These are phyloP conservation scores for Diarsia brunnea DNA, from an alignment of 2,888 invertebrate species.

Conservation along the genomic window DNA sequence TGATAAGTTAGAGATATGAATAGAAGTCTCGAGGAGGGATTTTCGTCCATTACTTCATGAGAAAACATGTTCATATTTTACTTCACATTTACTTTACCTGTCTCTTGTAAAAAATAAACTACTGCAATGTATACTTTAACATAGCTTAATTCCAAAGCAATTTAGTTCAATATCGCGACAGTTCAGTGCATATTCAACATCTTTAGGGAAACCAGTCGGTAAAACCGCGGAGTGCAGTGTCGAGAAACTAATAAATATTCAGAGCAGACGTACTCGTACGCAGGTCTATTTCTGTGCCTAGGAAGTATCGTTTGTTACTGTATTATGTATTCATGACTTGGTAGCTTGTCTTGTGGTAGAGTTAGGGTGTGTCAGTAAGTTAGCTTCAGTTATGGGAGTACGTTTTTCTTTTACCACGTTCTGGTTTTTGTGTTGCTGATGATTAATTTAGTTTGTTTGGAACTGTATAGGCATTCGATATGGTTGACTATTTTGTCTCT, in stretches of 20 bases:
- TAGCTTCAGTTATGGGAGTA: neutral
- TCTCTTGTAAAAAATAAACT: neutral
- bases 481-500: neutral
- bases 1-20: neutral
- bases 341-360: slow-evolving; percentile 8
- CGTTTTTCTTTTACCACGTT: slow-evolving; percentile 17
- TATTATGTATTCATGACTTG: slow-evolving; percentile 61
- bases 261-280: slow-evolving; percentile 51
- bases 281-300: slow-evolving; percentile 72
- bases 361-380: slow-evolving; percentile 27
- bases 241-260: slow-evolving; percentile 67
- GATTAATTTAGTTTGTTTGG: neutral
- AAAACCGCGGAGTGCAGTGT: slow-evolving; percentile 52
- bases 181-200: slow-evolving; percentile 48
- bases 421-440: neutral
- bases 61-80: neutral
- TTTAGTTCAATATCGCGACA: slow-evolving; percentile 32
- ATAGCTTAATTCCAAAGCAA: neutral
- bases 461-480: slow-evolving; percentile 3
- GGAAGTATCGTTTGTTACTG: slow-evolving; percentile 66
- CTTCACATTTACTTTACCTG: neutral
- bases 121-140: neutral
- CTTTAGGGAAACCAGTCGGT: slow-evolving; percentile 50
- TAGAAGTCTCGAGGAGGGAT: neutral
- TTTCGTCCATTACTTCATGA: neutral